Percentiles rank a stretch among this genome's conserved stretches.
These are phyloP conservation scores for Sebastes elongatus DNA, from an alignment of 2,797 vertebrate species.

Conservation along the genomic window DNA sequence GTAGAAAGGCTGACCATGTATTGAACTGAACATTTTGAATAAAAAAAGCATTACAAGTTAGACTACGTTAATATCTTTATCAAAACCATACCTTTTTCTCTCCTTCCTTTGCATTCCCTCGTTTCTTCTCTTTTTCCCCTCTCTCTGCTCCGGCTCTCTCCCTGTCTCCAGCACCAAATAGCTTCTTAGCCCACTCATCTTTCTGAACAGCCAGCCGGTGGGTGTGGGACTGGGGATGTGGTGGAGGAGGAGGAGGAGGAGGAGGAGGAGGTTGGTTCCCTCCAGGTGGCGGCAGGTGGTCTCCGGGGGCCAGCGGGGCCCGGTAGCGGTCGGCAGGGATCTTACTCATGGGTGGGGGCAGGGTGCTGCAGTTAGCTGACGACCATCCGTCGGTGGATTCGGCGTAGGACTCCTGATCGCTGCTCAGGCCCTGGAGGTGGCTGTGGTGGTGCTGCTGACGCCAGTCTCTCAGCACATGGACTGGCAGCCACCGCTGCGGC, in stretches of 20 bases:
- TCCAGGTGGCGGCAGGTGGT: slow-evolving; percentile 78
- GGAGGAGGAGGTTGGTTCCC: slow-evolving; percentile 81
- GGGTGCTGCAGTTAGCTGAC: slow-evolving; percentile 95
- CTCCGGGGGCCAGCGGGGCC: slow-evolving; percentile 84
- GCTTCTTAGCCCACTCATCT: slow-evolving; percentile 92
- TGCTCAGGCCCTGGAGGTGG: slow-evolving; percentile 84
- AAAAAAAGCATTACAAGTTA: neutral
- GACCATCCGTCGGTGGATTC: slow-evolving; percentile 99
- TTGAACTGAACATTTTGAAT: neutral
- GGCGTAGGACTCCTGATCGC: slow-evolving; percentile 96
- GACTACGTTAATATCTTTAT: neutral
- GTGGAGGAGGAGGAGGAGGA: slow-evolving; percentile 70
- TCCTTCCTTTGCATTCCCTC: slow-evolving; percentile 80
- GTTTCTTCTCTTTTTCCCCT: slow-evolving; percentile 76
- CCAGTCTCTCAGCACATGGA: slow-evolving; percentile 94
- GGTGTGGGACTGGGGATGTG: slow-evolving; percentile 64
- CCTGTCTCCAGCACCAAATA: slow-evolving; percentile 86
- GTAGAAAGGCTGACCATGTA: neutral
- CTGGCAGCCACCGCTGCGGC: slow-evolving; percentile 91
- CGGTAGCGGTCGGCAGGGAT: slow-evolving; percentile 97
- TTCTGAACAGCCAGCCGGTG: slow-evolving; percentile 84
- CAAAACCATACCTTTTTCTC: slow-evolving; percentile 87
- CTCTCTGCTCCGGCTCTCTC: slow-evolving; percentile 81
- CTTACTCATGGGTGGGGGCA: slow-evolving; percentile 98
- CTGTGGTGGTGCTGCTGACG: slow-evolving; percentile 81